Conservation (phyloP, 2,113 vertebrate genomes). For the Gopherus evgoodei region DNA sequence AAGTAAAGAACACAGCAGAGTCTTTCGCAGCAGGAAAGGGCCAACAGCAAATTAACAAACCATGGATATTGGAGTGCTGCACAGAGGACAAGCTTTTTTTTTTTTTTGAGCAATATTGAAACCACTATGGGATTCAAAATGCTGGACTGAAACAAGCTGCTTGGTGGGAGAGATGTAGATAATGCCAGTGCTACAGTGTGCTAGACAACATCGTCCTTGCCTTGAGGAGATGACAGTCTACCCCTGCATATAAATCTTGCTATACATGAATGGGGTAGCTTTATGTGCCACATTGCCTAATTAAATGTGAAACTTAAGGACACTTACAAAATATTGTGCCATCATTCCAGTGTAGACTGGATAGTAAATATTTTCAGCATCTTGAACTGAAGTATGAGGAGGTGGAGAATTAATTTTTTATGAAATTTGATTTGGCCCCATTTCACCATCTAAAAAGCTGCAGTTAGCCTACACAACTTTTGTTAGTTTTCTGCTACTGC, state of each 20-base stretch:
- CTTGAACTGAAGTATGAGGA: not conserved
- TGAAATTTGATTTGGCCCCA: constrained; percentile 10
- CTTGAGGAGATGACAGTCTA: not conserved
- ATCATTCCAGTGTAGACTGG: not conserved
- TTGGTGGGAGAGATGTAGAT: not conserved
- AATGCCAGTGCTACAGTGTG: not conserved
- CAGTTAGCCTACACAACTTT: constrained; percentile 33
- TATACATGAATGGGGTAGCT: not conserved
- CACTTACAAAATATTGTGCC: not conserved
- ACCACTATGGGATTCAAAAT: not conserved
- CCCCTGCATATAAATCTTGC: not conserved
- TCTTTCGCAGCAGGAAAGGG: not conserved
- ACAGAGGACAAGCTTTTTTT: no score
- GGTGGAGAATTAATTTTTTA: not conserved
- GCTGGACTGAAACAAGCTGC: not conserved
- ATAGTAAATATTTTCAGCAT: not conserved
- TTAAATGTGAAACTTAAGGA: not conserved
- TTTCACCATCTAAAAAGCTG: constrained; percentile 26
- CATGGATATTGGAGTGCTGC: not conserved
- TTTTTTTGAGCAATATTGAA: not conserved
- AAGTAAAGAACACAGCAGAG: not conserved
- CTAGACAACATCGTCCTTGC: not conserved
- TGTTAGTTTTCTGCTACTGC: constrained; percentile 44
- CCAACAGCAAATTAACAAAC: not conserved
- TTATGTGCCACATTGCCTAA: not conserved